phyloP scores from a whole-genome alignment of 2,113 vertebrate species.

The Crypturellus undulatus region DNA sequence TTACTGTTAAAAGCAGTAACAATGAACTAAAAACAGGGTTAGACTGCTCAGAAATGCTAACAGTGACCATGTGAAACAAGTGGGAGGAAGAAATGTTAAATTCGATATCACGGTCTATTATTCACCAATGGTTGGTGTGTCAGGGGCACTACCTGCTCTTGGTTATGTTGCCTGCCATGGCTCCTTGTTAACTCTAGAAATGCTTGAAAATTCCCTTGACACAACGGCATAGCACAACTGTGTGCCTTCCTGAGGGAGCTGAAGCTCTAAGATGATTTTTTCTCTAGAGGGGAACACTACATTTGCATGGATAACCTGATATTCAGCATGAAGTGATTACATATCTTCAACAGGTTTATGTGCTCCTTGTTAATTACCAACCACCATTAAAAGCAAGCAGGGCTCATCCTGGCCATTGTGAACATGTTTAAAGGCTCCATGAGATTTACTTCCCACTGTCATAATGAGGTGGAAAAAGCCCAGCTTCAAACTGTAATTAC shows the following conservation, averaged over 20 bases:
- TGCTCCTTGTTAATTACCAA: background rate
- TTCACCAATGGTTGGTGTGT: background rate
- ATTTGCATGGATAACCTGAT: background rate
- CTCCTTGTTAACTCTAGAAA: background rate
- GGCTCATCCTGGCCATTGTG: background rate
- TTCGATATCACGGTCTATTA: background rate
- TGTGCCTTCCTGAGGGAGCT: rapidly evolving
- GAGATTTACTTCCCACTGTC: background rate
- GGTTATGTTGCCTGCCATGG: background rate
- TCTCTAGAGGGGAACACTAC: background rate
- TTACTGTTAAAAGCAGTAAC: background rate
- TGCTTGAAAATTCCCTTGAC: background rate
- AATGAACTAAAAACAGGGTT: background rate
- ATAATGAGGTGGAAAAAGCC: background rate
- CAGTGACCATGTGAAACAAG: background rate
- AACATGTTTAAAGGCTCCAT: background rate
- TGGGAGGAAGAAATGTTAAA: background rate
- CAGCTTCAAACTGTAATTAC: rapidly evolving
- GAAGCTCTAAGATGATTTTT: background rate
- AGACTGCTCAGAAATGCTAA: background rate
- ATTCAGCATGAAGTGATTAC: background rate
- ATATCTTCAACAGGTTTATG: background rate
- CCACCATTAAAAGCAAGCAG: background rate
- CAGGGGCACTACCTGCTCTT: background rate
- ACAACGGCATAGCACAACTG: background rate